Base-by-base conservation (phyloP, 2,888 invertebrate species). In the Papilio gigon region DNA sequence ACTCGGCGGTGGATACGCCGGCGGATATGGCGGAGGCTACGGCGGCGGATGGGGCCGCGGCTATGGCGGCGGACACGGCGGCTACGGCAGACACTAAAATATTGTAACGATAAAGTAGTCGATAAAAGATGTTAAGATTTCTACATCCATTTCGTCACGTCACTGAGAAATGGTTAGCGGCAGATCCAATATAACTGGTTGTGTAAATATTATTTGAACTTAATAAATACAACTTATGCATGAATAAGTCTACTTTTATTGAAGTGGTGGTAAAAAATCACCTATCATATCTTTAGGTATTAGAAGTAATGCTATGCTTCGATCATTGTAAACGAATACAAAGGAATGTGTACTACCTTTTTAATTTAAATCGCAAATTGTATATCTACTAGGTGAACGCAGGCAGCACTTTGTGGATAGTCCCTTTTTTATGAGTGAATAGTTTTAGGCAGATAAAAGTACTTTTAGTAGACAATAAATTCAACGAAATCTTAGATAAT, bases 141-240 rank as follows among this genome's bases (percentile, higher is more conserved):
- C 86, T 88, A 85, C 83, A 86, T 79, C 87, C 88, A 85, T 90
- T 89, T 90, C 86, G 72, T 73, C 76, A 70, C 73, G 79, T 80
- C 75, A 67, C 71, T 78, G 77, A 76, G 87, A 89, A 89, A 89
- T 88, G 88, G 88, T 84, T 83, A 83, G 84, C 86, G 84, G 88
- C 87, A 87, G 83, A 87, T 84, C 78, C 72, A 82, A 82, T 82
- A 70, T 60, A 78, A 79, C 81, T 80, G 80, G 77, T 82, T 79
- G 71, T 80, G 79, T 80, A 79, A 77, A 79, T 80, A 79, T 76
- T 71, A 70, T 65, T 60, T 37, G 25, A 71, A 65, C 64, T 66
- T 61, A 74, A 73, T 73, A 73, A 72, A 77, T 71, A 71, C 50
- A 60, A 65, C 65, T 63, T 73, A 66, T 71, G 76, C 73, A 76